Evolutionary conservation across 2,888 invertebrate species (phyloP).

Genomic region (Tetrapedia diversipes): DNA sequence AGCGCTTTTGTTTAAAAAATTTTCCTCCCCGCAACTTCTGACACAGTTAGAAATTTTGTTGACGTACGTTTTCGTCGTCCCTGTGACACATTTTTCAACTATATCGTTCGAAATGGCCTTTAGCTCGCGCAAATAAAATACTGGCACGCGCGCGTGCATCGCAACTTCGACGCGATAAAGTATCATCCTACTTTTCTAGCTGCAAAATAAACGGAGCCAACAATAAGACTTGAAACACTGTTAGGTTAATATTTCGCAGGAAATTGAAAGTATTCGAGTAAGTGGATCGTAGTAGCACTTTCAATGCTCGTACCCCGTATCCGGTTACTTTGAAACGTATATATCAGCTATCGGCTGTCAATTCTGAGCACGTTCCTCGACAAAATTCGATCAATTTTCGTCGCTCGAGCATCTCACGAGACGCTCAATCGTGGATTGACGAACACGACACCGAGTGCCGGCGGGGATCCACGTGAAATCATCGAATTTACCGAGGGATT

Average conservation of each 20-base stretch:
- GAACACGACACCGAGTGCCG: slow-evolving; percentile 39
- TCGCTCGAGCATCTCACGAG: slow-evolving; percentile 40
- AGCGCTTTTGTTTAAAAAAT: background rate
- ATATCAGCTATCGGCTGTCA: slow-evolving; percentile 39
- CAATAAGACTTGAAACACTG: too few species aligned
- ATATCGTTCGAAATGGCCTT: too few species aligned
- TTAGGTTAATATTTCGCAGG: background rate
- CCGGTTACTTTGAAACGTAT: slow-evolving; percentile 42
- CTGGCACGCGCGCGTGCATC: too few species aligned
- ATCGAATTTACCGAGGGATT: slow-evolving; percentile 67
- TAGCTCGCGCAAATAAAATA: too few species aligned
- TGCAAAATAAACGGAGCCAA: too few species aligned
- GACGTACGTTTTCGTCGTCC: too few species aligned
- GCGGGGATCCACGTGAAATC: slow-evolving; percentile 46
- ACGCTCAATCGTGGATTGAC: slow-evolving; percentile 44
- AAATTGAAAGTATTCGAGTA: slow-evolving; percentile 10
- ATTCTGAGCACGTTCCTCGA: slow-evolving; percentile 49
- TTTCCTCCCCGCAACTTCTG: background rate
- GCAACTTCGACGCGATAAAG: too few species aligned
- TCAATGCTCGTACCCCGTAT: slow-evolving; percentile 25
- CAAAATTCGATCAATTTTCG: slow-evolving; percentile 58
- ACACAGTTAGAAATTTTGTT: too few species aligned
- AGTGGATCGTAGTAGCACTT: slow-evolving; percentile 11
- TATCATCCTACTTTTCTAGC: too few species aligned
- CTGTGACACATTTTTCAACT: too few species aligned